Conservation (phyloP, 2,888 invertebrate species). For the Drosophila pseudotakahashii region DNA sequence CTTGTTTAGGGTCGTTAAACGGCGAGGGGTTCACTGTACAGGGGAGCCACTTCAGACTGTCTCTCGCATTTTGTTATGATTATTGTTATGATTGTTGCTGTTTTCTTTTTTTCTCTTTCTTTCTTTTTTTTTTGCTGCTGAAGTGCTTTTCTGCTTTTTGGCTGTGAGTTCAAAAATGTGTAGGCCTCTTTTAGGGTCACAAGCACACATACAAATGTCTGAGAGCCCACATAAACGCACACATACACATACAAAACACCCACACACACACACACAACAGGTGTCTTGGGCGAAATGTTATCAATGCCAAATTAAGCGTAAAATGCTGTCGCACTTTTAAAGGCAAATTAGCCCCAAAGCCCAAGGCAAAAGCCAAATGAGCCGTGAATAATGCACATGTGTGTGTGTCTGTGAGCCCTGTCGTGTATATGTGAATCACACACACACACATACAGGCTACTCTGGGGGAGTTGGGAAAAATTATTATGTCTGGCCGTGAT, state of each 20-base stretch:
- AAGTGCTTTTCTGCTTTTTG: slow-evolving; percentile 57
- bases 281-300: slow-evolving; percentile 65
- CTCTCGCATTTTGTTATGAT: slow-evolving; percentile 69
- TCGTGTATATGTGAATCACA: background rate
- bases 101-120: slow-evolving; percentile 1
- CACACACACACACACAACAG: slow-evolving; percentile 52
- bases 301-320: slow-evolving; percentile 74
- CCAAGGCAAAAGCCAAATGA: slow-evolving; percentile 63
- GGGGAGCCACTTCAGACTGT: slow-evolving; percentile 45
- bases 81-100: slow-evolving; percentile 65
- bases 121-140: slow-evolving; percentile 21
- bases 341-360: slow-evolving; percentile 52
- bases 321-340: slow-evolving; percentile 71
- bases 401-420: slow-evolving; percentile 11
- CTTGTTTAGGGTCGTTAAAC: slow-evolving; percentile 1
- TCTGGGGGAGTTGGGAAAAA: slow-evolving; percentile 12
- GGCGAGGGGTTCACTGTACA: slow-evolving; percentile 12
- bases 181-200: slow-evolving; percentile 53
- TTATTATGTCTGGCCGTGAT: slow-evolving; percentile 39
- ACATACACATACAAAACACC: background rate
- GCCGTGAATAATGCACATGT: slow-evolving; percentile 74
- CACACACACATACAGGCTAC: background rate
- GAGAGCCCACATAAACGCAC: background rate
- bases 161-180: slow-evolving; percentile 55
- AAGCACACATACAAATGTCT: slow-evolving; percentile 3